phyloP scores from a whole-genome alignment of 2,888 invertebrate species.

The Syrphus vitripennis region DNA sequence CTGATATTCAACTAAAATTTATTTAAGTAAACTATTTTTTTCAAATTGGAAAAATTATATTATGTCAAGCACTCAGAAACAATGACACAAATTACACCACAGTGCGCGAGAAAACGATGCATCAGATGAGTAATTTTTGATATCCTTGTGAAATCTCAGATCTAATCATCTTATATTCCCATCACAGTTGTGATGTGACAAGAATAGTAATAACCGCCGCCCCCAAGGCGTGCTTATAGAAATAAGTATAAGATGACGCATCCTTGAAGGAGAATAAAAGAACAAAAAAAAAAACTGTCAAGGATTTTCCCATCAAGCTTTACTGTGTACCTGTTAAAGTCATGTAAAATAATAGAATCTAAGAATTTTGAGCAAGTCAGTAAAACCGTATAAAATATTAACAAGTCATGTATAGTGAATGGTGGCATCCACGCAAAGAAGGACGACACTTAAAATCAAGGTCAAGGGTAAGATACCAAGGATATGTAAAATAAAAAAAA shows the following conservation, averaged over 20 bases:
- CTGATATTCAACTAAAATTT: too few relatives aligned
- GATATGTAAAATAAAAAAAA: too few relatives aligned
- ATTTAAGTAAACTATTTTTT: neutral
- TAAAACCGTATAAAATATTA: slow-evolving; percentile 2
- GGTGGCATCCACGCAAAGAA: too few relatives aligned
- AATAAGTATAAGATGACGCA: neutral
- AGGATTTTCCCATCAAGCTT: neutral
- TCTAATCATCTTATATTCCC: slow-evolving; percentile 34
- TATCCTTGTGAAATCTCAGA: slow-evolving; percentile 31
- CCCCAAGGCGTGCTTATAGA: neutral
- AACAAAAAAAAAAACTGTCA: neutral
- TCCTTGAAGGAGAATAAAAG: slow-evolving; percentile 22
- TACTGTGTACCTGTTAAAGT: neutral
- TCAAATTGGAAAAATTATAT: neutral
- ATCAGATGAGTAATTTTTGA: neutral
- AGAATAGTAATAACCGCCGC: slow-evolving; percentile 9
- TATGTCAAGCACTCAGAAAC: neutral
- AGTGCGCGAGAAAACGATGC: neutral
- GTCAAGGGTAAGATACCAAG: neutral
- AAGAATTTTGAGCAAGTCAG: neutral
- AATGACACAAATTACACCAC: neutral
- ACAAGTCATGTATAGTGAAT: neutral
- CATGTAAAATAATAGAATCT: neutral
- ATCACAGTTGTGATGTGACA: slow-evolving; percentile 12
- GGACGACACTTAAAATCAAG: neutral